Conservation (phyloP, 1,140 invertebrate species). For the Leptinotarsa undecemlineata region DNA sequence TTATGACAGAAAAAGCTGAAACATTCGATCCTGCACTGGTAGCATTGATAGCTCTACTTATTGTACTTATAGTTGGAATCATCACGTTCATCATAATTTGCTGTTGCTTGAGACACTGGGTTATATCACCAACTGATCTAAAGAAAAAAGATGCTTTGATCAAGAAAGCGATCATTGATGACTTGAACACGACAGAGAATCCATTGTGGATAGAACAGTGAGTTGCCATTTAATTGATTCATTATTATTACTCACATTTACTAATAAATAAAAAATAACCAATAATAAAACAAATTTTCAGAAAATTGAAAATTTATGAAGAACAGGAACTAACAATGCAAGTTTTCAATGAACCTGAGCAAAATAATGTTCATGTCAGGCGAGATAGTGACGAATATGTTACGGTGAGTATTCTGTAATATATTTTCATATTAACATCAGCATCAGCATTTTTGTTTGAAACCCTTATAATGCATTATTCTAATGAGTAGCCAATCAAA, state of each 20-base stretch:
- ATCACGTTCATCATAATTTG: constrained; percentile 86
- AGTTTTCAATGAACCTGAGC: constrained; percentile 82
- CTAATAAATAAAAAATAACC: not conserved
- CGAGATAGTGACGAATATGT: constrained; percentile 58
- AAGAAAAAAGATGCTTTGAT: constrained; percentile 81
- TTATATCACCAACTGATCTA: constrained; percentile 63
- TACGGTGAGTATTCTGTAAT: constrained; percentile 48
- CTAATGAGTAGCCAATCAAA: too few species aligned
- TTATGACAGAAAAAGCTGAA: constrained; percentile 66
- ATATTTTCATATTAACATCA: not conserved
- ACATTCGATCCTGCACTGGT: constrained; percentile 84
- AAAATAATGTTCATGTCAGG: constrained; percentile 56
- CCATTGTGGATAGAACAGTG: constrained; percentile 91
- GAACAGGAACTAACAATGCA: constrained; percentile 93
- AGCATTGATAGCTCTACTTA: constrained; percentile 81
- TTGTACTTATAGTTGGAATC: constrained; percentile 84
- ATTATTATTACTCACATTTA: not conserved
- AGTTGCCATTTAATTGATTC: constrained; percentile 48
- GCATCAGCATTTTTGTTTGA: too few species aligned
- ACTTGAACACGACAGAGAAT: constrained; percentile 87
- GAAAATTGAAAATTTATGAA: constrained; percentile 86
- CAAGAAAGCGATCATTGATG: constrained; percentile 80
- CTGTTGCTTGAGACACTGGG: constrained; percentile 86
- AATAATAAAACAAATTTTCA: constrained; percentile 49
- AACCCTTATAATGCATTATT: too few species aligned